A percentile compares a stretch with the other conserved stretches of the same genome.
Evolutionary conservation across 2,113 vertebrate genomes (phyloP).

Genomic region (Zosterops pallidus): DNA sequence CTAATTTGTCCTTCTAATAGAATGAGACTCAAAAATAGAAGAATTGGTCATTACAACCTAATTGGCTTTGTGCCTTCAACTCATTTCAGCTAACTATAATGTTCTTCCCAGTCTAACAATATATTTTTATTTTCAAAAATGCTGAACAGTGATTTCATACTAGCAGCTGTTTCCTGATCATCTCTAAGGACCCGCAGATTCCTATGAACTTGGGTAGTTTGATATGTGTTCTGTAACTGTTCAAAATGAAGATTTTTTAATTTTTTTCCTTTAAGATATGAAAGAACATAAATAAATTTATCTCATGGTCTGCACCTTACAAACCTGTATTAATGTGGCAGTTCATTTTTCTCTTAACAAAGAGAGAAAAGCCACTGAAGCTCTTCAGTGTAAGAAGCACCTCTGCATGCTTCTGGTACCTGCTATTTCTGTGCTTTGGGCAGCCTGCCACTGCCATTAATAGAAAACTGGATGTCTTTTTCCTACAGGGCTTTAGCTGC

Average conservation of each 20-base stretch:
- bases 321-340: background rate
- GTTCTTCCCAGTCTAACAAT: background rate
- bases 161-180: background rate
- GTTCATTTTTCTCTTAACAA: background rate
- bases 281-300: background rate
- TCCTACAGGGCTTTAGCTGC: background rate
- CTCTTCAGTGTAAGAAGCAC: background rate
- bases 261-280: background rate
- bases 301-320: background rate
- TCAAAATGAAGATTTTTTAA: background rate
- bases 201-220: background rate
- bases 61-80: background rate
- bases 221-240: background rate
- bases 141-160: background rate
- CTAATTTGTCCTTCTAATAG: background rate
- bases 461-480: background rate
- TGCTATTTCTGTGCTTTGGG: constrained; percentile 9
- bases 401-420: background rate
- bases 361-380: background rate
- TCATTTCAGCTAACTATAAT: background rate
- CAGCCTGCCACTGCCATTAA: background rate
- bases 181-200: background rate
- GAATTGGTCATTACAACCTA: background rate
- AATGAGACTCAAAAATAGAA: background rate
- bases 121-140: background rate